phyloP scores from a whole-genome alignment of 2,888 invertebrate genomes.

The Pecten maximus region DNA sequence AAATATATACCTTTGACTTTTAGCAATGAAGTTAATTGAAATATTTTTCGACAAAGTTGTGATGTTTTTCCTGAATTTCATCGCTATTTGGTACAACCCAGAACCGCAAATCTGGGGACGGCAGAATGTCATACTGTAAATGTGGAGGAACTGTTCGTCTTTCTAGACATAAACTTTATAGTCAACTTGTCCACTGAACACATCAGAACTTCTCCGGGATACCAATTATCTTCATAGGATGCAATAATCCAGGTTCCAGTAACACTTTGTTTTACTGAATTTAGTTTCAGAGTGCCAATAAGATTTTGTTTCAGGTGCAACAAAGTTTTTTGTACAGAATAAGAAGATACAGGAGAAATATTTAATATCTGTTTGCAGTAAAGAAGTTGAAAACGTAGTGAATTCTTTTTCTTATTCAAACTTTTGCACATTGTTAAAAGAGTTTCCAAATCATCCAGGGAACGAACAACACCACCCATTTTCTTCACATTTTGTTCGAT shows the following conservation, averaged over 20 bases:
- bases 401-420: no score
- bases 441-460: background rate
- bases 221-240: conserved; percentile 36
- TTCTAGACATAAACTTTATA: conserved; percentile 19
- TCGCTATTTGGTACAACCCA: conserved; percentile 26
- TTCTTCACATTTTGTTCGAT: conserved; percentile 34
- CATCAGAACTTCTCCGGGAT: conserved; percentile 37
- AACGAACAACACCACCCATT: conserved; percentile 31
- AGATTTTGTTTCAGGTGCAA: background rate
- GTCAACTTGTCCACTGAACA: no score
- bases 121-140: conserved; percentile 35
- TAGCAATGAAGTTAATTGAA: background rate
- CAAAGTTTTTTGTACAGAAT: conserved; percentile 8
- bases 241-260: background rate
- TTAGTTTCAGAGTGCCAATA: background rate
- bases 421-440: background rate
- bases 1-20: no score
- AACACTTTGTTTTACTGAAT: background rate
- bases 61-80: conserved; percentile 1
- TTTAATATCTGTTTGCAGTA: no score
- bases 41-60: conserved; percentile 14
- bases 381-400: background rate
- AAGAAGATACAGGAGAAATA: background rate
- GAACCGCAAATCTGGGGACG: conserved; percentile 8
- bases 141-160: background rate